Evolutionary conservation across 2,797 vertebrate genomes (phyloP).

Genomic region (Chaetodon trifasciatus): DNA sequence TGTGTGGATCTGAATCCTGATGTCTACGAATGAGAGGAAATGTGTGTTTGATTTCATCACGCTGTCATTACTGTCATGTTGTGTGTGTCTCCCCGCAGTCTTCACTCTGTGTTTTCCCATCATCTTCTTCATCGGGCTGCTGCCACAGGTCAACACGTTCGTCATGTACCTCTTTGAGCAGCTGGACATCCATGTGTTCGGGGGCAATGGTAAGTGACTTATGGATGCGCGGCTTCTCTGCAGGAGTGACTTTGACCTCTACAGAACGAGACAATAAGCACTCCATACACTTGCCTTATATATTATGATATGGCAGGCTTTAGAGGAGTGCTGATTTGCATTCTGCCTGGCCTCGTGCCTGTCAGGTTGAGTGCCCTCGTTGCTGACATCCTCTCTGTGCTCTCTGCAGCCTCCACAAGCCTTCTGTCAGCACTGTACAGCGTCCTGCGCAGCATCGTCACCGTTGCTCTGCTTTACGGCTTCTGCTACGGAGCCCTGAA

Average conservation of each 20-base stretch:
- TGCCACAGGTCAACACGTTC: constrained; percentile 99
- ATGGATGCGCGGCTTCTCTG: constrained; percentile 2
- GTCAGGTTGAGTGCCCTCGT: constrained; percentile 42
- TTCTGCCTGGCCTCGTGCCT: constrained; percentile 37
- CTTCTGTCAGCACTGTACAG: constrained; percentile 96
- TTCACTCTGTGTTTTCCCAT: constrained; percentile 98
- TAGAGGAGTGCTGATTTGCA: constrained; percentile 52
- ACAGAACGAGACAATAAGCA: constrained; percentile 10
- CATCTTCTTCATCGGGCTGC: constrained; percentile 97
- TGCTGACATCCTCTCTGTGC: constrained; percentile 58
- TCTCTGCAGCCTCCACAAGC: constrained; percentile 92
- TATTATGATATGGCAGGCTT: constrained; percentile 26
- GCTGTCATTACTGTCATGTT: not conserved
- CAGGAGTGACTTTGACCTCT: constrained; percentile 51
- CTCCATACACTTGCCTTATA: not conserved
- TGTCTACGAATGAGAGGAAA: not conserved
- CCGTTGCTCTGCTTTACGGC: constrained; percentile 96
- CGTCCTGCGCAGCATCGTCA: constrained; percentile 93
- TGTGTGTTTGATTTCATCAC: not conserved
- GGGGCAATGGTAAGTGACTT: constrained; percentile 93
- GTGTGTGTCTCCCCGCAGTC: constrained; percentile 81
- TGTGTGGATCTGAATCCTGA: not conserved
- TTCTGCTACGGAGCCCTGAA: constrained; percentile 97
- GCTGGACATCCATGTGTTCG: constrained; percentile 98
- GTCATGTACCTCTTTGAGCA: constrained; percentile 99